A percentile compares a stretch with the other conserved stretches of the same genome.
Evolutionary conservation across 2,113 vertebrate genomes (phyloP).

Genomic region (Azemiops feae): DNA sequence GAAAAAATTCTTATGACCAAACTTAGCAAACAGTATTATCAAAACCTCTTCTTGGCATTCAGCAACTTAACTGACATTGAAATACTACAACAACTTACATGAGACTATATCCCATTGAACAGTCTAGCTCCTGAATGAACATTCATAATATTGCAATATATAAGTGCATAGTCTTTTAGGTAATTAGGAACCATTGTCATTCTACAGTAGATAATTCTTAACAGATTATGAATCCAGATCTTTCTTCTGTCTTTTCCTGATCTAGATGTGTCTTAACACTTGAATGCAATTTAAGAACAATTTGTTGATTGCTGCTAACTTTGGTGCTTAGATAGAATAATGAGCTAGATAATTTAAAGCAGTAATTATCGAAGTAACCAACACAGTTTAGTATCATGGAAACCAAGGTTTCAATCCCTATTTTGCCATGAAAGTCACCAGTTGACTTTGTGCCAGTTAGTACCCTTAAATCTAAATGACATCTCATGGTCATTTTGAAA

Average conservation of each 20-base stretch:
- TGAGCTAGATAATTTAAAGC: not conserved
- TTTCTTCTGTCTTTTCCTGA: not conserved
- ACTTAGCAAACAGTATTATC: not conserved
- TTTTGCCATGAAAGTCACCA: not conserved
- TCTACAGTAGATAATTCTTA: not conserved
- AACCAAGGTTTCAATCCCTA: not conserved
- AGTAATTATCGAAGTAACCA: not conserved
- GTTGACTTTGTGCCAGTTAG: not conserved
- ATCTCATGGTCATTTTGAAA: not conserved
- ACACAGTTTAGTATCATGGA: not conserved
- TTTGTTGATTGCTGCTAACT: not conserved
- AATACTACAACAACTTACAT: not conserved
- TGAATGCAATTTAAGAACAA: not conserved
- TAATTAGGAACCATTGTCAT: not conserved
- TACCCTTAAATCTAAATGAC: not conserved
- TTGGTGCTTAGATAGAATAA: not conserved
- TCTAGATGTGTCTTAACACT: not conserved
- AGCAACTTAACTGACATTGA: not conserved
- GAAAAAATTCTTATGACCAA: not conserved
- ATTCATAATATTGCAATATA: not conserved
- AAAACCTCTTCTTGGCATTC: not conserved
- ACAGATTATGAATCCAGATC: not conserved
- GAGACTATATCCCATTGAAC: not conserved
- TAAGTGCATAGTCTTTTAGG: not conserved
- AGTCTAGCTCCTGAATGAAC: not conserved